phyloP scores from a whole-genome alignment of 2,888 invertebrate species.

The Strigamia maritima region DNA sequence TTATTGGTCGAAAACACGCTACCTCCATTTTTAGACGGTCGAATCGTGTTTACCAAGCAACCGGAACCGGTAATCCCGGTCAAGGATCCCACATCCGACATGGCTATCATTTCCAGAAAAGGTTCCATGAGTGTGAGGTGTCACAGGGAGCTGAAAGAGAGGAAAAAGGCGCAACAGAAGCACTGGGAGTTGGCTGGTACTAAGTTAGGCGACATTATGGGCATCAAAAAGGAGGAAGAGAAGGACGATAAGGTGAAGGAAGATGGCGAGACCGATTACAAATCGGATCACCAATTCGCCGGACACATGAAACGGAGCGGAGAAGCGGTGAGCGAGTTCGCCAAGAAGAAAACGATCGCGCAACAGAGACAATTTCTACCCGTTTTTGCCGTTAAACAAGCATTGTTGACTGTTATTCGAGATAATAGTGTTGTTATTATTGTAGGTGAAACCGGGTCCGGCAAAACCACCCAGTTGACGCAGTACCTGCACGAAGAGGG shows the following conservation, averaged over 20 bases:
- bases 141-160: conserved; percentile 92
- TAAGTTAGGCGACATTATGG: conserved; percentile 93
- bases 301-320: conserved; percentile 76
- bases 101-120: conserved; percentile 93
- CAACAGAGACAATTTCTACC: conserved; percentile 91
- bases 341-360: conserved; percentile 73
- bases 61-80: conserved; percentile 98
- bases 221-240: conserved; percentile 75
- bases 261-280: conserved; percentile 77
- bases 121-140: conserved; percentile 86
- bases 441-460: conserved; percentile 91
- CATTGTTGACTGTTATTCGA: conserved; percentile 86
- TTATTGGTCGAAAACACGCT: conserved; percentile 95
- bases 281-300: conserved; percentile 93
- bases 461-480: conserved; percentile 96
- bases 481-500: conserved; percentile 96
- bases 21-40: conserved; percentile 96
- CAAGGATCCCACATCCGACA: conserved; percentile 90
- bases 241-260: conserved; percentile 59
- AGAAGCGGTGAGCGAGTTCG: conserved; percentile 75
- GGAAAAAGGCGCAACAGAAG: conserved; percentile 94
- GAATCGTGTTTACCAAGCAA: conserved; percentile 98
- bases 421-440: conserved; percentile 84
- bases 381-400: conserved; percentile 91
- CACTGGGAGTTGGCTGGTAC: conserved; percentile 99